Evolutionary conservation across 2,113 vertebrate genomes (phyloP), one percentile per base, ranked within the genome.

Genomic region (Columbina picui): DNA sequence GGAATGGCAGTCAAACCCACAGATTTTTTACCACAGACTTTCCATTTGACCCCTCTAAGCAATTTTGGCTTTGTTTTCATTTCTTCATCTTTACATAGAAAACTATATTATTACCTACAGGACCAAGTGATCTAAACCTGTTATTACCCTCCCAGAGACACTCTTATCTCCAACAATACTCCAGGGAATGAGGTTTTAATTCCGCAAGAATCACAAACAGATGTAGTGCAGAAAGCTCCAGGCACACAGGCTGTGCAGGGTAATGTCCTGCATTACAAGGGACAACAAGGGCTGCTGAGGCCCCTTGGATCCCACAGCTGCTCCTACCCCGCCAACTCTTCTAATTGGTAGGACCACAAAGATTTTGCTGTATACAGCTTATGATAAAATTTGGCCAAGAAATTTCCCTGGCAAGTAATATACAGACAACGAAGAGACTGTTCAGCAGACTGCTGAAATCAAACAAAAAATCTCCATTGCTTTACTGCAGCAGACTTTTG

Each of bases 251-350:
- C 80, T 29, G 27, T 9, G 29, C 11, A 56, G 60, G 64, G 41
- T 2, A 53, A 3, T 10, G 34, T 27, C 71, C 60, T 47, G 50
- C 13, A 21, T 1, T 10, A n/a, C 3, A 1, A 6, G 12, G 75
- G 39, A 76, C 78, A 41, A 26, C 6, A 23, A 60, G 50, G 39
- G 13, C 61, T 55, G 47, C 38, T 15, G 16, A 19, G 57, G 45
- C 14, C 36, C 34, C 52, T 27, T 7, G 22, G 10, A 10, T 7
- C 34, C 3, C 64, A 73, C 64, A 50, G 55, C 74, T 36, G 39
- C 47, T 69, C 39, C 57, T 41, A 49, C 56, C 41, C 15, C 41
- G 29, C 9, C 0, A 6, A 12, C 30, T 25, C 53, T 1, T 65
- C 9, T 1, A 49, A 60, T 1, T 20, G 29, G 30, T 4, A 41